These are phyloP conservation scores for Butorides virescens DNA, from an alignment of 2,113 vertebrate species.

Conservation along the genomic window DNA sequence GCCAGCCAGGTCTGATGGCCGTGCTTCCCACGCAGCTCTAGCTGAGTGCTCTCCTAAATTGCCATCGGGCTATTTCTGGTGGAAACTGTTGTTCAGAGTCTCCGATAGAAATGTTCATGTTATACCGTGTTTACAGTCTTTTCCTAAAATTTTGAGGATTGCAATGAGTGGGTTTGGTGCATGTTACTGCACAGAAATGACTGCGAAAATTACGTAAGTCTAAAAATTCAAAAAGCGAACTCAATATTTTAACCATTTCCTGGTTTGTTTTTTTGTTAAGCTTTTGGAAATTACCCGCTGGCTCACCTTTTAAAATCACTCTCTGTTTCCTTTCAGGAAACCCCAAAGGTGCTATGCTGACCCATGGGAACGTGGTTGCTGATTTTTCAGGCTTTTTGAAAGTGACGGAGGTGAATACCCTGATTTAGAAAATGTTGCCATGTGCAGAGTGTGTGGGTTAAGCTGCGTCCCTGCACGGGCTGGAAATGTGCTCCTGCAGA, in stretches of 20 bases:
- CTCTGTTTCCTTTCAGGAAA: conserved; percentile 80
- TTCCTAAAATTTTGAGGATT: not conserved
- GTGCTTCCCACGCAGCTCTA: not conserved
- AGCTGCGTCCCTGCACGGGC: not conserved
- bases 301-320: not conserved
- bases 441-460: not conserved
- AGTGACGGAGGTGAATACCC: conserved; percentile 94
- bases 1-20: not conserved
- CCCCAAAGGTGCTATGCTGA: conserved; percentile 98
- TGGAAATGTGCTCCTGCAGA: not conserved
- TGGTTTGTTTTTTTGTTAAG: not conserved
- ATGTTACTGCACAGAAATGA: not conserved
- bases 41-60: not conserved
- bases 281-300: not conserved
- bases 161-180: not conserved
- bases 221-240: not conserved
- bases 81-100: not conserved
- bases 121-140: not conserved
- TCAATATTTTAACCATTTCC: not conserved
- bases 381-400: conserved; percentile 98
- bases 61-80: not conserved
- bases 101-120: not conserved
- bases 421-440: not conserved
- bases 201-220: rapidly evolving
- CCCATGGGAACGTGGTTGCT: conserved; percentile 95